Evolutionary conservation across 92 coral and sea anemone genomes (phyloP).

Genomic region (Diadumene lineata): DNA sequence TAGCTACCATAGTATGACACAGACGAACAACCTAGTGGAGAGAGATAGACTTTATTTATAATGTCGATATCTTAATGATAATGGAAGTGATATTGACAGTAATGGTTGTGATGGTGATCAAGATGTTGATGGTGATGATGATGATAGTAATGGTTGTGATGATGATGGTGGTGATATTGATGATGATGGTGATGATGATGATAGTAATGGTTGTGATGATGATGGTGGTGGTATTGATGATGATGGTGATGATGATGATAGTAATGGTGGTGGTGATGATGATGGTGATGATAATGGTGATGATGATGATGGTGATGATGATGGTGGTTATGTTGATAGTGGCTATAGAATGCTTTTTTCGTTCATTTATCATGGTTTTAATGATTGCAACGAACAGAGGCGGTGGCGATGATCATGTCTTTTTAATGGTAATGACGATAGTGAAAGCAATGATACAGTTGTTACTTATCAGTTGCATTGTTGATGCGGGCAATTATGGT

Average conservation of each 20-base stretch:
- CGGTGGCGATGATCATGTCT: too few relatives aligned
- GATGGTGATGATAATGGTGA: background rate
- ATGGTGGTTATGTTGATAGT: background rate
- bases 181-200: background rate
- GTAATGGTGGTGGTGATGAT: background rate
- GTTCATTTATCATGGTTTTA: too few relatives aligned
- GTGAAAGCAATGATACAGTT: too few relatives aligned
- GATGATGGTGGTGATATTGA: background rate
- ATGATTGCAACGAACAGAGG: too few relatives aligned
- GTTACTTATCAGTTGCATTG: too few relatives aligned
- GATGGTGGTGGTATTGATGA: background rate
- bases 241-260: background rate
- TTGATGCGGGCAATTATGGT: background rate
- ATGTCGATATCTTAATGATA: background rate
- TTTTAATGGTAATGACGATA: too few relatives aligned
- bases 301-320: background rate
- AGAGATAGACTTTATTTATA: background rate
- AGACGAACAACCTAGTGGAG: slow-evolving; percentile 49
- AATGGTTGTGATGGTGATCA: background rate
- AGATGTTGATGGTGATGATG: background rate
- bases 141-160: background rate
- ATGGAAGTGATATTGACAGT: background rate
- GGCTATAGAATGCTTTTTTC: too few relatives aligned
- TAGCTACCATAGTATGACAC: background rate
- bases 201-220: background rate